phyloP scores from a whole-genome alignment of 2,113 vertebrate species.

The Pitta sordida region DNA sequence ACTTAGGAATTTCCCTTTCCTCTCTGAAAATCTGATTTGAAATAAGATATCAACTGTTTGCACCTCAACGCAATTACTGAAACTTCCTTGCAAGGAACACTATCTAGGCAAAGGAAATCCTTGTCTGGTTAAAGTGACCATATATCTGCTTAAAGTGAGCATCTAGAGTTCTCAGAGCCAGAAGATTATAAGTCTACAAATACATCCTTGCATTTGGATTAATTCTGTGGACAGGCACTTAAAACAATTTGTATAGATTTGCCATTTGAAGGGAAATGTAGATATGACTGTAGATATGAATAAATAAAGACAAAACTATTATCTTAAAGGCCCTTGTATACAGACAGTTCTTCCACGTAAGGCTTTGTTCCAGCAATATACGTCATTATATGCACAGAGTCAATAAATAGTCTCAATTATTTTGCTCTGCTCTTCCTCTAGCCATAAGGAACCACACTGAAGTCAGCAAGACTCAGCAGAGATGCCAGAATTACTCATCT shows the following conservation, averaged over 20 bases:
- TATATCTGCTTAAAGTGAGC: not conserved
- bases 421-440: not conserved
- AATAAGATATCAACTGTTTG: not conserved
- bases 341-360: not conserved
- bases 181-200: not conserved
- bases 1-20: not conserved
- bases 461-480: not conserved
- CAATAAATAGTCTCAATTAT: not conserved
- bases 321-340: not conserved
- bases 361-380: not conserved
- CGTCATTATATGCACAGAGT: not conserved
- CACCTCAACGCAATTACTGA: not conserved
- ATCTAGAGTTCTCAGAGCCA: not conserved
- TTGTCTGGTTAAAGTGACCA: not conserved
- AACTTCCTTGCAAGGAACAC: not conserved
- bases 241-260: not conserved
- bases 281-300: not conserved
- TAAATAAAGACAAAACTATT: not conserved
- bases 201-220: not conserved
- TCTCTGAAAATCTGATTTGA: not conserved
- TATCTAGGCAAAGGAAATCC: not conserved
- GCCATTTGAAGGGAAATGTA: not conserved
- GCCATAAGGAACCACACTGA: not conserved
- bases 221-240: not conserved
- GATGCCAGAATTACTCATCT: not conserved